A percentile compares a stretch with the other conserved stretches of the same genome.
These are phyloP conservation scores for Sorex araneus DNA, from an alignment of 2,113 vertebrate genomes.

Conservation along the genomic window DNA sequence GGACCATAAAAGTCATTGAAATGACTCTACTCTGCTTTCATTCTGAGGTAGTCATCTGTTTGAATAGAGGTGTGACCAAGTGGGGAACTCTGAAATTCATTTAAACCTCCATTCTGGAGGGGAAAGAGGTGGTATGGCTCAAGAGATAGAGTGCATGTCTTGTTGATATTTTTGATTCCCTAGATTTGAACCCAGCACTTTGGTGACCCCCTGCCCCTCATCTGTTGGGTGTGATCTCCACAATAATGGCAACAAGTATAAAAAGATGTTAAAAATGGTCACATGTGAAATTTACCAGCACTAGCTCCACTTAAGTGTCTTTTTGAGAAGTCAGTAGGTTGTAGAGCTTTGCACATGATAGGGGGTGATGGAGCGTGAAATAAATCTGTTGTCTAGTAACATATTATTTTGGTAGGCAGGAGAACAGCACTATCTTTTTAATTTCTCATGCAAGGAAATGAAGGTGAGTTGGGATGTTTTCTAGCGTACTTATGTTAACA, in stretches of 20 bases:
- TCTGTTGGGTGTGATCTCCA: too few species aligned
- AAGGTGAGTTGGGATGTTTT: conserved; percentile 4
- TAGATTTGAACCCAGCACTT: too few species aligned
- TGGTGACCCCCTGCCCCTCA: too few species aligned
- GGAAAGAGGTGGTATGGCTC: not conserved
- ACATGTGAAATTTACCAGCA: not conserved
- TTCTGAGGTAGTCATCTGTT: not conserved
- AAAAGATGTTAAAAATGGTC: not conserved
- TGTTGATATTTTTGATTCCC: too few species aligned
- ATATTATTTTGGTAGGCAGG: not conserved
- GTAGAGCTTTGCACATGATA: not conserved
- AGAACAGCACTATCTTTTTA: not conserved
- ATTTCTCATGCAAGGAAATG: not conserved
- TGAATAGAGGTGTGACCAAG: not conserved
- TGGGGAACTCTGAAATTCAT: conserved; percentile 6
- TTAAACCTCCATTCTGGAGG: not conserved
- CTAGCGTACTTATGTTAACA: not conserved
- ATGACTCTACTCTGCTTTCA: not conserved
- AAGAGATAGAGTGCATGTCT: too few species aligned
- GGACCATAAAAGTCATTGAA: not conserved
- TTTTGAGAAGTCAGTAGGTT: not conserved
- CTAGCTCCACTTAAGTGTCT: not conserved
- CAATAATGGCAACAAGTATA: not conserved
- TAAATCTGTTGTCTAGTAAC: not conserved
- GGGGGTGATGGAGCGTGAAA: not conserved